A percentile compares a stretch with the other conserved stretches of the same genome.
These are phyloP conservation scores for Trachythela sp. DNA, from an alignment of 64 coral and sea anemone species.

Conservation along the genomic window DNA sequence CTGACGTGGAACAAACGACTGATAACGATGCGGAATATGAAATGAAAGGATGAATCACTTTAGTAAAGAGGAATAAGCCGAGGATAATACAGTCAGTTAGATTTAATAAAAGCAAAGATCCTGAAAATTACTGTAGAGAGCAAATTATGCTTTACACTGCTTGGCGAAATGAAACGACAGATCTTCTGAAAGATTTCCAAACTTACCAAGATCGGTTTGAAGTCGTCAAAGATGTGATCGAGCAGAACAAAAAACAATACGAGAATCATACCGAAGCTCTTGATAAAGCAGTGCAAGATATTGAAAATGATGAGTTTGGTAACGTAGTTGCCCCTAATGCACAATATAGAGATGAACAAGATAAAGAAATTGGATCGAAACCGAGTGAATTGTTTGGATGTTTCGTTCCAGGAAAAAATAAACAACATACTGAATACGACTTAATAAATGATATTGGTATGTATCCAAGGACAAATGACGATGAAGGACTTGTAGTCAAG, in stretches of 20 bases:
- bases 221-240: too few species aligned
- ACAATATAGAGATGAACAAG: slow-evolving; percentile 58
- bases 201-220: not conserved
- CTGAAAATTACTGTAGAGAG: slow-evolving; percentile 1
- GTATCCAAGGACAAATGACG: too few species aligned
- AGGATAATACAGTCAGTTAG: too few species aligned
- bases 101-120: not conserved
- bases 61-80: not conserved
- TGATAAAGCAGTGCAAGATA: too few species aligned
- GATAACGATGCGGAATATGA: too few species aligned
- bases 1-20: not conserved
- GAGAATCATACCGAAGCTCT: too few species aligned
- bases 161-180: not conserved
- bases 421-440: not conserved
- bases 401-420: not conserved
- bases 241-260: too few species aligned
- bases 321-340: slow-evolving; percentile 40
- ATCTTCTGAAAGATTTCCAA: not conserved
- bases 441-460: not conserved
- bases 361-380: slow-evolving; percentile 31
- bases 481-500: not conserved
- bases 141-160: slow-evolving; percentile 7
- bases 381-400: slow-evolving; percentile 18
- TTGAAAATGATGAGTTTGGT: too few species aligned
- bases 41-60: not conserved